phyloP scores from a whole-genome alignment of 1,140 invertebrate species.

The Dreissena polymorpha region DNA sequence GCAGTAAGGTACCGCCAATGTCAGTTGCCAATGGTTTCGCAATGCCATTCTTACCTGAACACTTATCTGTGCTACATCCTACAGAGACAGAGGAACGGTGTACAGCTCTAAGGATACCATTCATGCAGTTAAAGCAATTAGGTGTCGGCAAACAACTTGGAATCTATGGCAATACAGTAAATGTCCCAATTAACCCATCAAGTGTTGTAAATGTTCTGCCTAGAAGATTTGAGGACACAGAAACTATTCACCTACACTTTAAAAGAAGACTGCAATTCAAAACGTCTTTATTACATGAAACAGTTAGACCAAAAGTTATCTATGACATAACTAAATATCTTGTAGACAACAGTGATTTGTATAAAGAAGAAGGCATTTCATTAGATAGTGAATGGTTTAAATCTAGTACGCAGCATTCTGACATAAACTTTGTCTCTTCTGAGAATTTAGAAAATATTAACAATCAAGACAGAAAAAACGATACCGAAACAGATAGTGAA shows the following conservation, averaged over 20 bases:
- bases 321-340: slow-evolving; percentile 52
- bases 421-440: slow-evolving; percentile 4
- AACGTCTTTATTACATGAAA: slow-evolving; percentile 31
- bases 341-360: no score
- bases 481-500: no score
- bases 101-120: no score
- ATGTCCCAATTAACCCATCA: slow-evolving; percentile 51
- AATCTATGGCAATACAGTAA: slow-evolving; percentile 53
- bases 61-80: background rate
- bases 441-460: no score
- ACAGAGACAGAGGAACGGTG: no score
- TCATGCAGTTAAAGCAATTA: slow-evolving; percentile 53
- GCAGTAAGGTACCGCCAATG: slow-evolving; percentile 47
- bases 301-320: no score
- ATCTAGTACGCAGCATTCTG: slow-evolving; percentile 1
- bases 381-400: slow-evolving; percentile 35
- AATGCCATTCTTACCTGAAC: background rate
- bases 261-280: slow-evolving; percentile 33
- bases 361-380: no score
- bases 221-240: no score
- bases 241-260: no score
- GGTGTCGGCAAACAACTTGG: slow-evolving; percentile 50
- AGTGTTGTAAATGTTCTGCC: slow-evolving; percentile 15
- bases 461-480: no score
- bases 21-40: slow-evolving; percentile 29